Evolutionary conservation across 2,797 vertebrate species (phyloP), one percentile per base, ranked within the genome.

Genomic region (Sitta carolinensis): DNA sequence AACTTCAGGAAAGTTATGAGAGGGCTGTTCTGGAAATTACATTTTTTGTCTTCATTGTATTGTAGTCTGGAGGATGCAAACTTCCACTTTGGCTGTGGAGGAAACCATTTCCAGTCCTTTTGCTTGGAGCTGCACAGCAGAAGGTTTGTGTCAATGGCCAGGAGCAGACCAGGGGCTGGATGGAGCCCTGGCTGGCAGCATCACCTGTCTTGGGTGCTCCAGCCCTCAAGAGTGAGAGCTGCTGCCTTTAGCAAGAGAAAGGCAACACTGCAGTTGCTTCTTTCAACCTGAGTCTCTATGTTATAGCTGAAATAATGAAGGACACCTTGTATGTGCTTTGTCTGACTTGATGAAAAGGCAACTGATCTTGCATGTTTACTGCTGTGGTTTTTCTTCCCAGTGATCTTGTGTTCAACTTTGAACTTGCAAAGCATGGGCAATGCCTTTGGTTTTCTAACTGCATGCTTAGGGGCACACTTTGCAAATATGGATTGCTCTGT

Each of bases 21-120:
- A 48, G 45, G 32, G 22, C 58, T 45, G 3, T 34, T 69, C 38
- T 78, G 72, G 62, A 7, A 70, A n/a, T 19, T 5, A 3, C 1
- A 0, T 0, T n/a, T 72, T 78, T 38, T 50, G 7, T 20, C 48
- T 34, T 84, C 5, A 1, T 22, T 55, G 16, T 15, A 1, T 5
- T 8, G 25, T 34, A 10, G 14, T 23, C 34, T 2, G 10, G 57
- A 69, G 38, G 52, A 40, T 16, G 25, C 17, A 16, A 5, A 26
- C 22, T 66, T 82, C 11, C 2, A 10, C 21, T 66, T 25, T 2
- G 17, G 27, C 32, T n/a, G 21, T 22, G 16, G 16, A 47, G 34
- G 18, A 51, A 73, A 17, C 10, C 9, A 10, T 26, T 62, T 57
- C 21, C 40, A 34, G 10, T 48, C 9, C 1, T 67, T 52, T 43